Conservation (phyloP, 1,140 invertebrate genomes). For the Holcopasites calliopsidis region DNA sequence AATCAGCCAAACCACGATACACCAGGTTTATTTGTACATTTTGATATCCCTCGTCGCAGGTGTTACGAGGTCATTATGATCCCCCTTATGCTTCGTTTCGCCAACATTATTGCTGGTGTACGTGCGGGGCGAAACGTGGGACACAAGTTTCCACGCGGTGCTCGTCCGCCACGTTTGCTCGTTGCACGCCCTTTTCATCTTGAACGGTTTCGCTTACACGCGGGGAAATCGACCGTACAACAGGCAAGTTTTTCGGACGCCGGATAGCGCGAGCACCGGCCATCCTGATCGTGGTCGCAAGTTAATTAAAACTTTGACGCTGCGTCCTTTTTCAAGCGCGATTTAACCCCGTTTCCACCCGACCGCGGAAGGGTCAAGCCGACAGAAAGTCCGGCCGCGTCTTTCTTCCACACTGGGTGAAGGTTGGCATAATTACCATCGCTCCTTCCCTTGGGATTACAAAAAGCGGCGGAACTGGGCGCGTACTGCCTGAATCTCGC, state of each 20-base stretch:
- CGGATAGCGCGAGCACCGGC: too few species aligned
- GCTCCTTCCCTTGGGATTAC: slow-evolving; percentile 86
- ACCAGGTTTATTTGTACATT: background rate
- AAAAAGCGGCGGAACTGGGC: slow-evolving; percentile 80
- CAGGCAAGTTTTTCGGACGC: slow-evolving; percentile 69
- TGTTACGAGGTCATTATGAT: slow-evolving; percentile 87
- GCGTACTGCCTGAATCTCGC: slow-evolving; percentile 81
- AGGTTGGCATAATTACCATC: slow-evolving; percentile 87
- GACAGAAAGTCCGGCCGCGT: slow-evolving; percentile 76
- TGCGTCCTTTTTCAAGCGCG: slow-evolving; percentile 1
- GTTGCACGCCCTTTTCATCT: slow-evolving; percentile 93
- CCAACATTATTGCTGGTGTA: slow-evolving; percentile 88
- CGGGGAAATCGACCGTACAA: slow-evolving; percentile 91
- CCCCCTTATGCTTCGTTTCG: slow-evolving; percentile 86
- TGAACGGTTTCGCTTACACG: slow-evolving; percentile 93
- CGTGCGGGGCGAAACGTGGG: slow-evolving; percentile 87
- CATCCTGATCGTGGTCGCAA: background rate
- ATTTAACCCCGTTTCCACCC: slow-evolving; percentile 7
- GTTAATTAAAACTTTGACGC: slow-evolving; percentile 28
- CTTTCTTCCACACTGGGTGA: slow-evolving; percentile 77
- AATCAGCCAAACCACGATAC: background rate
- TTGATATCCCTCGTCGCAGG: slow-evolving; percentile 73
- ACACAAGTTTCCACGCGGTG: slow-evolving; percentile 82
- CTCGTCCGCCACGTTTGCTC: slow-evolving; percentile 87
- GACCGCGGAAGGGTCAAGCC: slow-evolving; percentile 82